Base-by-base conservation (phyloP, 2,113 vertebrate genomes). In the Thalassoma bifasciatum region DNA sequence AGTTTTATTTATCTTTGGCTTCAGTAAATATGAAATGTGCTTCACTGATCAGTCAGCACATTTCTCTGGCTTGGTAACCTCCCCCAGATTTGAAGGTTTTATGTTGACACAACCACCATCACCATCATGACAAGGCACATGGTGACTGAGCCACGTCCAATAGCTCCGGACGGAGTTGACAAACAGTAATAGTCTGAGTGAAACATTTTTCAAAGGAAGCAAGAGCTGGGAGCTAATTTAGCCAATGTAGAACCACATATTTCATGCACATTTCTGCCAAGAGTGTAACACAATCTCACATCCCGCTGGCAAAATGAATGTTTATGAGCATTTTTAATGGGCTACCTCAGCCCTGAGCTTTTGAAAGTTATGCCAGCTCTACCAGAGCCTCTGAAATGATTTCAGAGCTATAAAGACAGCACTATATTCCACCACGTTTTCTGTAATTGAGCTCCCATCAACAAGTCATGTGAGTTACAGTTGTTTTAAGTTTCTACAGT, bases 291-390 rank as follows among this genome's bases (percentile, higher is more conserved):
- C 93, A 96, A 93, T 76, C 88, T 93, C 86, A 79, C 86, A 92
- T 93, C 94, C 95, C 96, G 93, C 92, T 94, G 94, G 95, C 95
- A 91, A 94, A 94, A 95, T 95, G 91, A 94, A 95, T 93, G 93
- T 96, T 96, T 94, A 96, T 94, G 94, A 97, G 95, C 93, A 94
- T 96, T 95, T 96, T 97, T 96, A 96, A 95, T 92, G 90, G 94
- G 92, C 94, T 94, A 94, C 95, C 91, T 91, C 92, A 93, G 95
- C 95, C 90, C 91, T 91, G 89, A 93, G 94, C 94, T 94, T 95
- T 96, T 95, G 93, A 93, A 94, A 95, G 96, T 94, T 89, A 93
- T 95, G 94, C 94, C 93, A 94, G 90, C 79, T 81, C 86, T 88
- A 88, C 86, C 80, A 86, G 81, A 87, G 81, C 76, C 81, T 86